Evolutionary conservation across 2,113 vertebrate species (phyloP).

Genomic region (Thymallus thymallus): DNA sequence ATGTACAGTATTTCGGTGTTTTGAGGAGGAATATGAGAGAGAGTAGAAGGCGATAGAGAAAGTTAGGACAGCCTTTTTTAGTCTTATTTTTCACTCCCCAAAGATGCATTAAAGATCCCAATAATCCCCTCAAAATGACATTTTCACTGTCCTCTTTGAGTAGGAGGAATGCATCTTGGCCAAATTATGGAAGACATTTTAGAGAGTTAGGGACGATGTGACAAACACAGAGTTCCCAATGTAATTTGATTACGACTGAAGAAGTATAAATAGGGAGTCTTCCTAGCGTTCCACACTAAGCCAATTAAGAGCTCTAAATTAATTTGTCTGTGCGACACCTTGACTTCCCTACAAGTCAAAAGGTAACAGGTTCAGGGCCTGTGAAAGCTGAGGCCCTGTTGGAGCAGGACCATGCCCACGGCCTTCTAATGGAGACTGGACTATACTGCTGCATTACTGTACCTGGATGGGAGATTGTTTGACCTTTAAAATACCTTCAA

Average conservation of each 20-base stretch:
- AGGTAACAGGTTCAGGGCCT: slow-evolving; percentile 4
- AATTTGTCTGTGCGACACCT: slow-evolving; percentile 54
- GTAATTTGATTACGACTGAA: slow-evolving; percentile 75
- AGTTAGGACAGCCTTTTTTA: slow-evolving; percentile 70
- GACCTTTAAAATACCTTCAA: too few relatives aligned
- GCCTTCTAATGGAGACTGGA: too few relatives aligned
- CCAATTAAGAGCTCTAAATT: slow-evolving; percentile 66
- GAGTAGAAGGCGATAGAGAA: slow-evolving; percentile 43
- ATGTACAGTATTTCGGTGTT: slow-evolving; percentile 70
- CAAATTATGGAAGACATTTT: slow-evolving; percentile 77
- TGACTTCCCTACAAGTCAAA: slow-evolving; percentile 40
- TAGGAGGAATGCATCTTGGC: slow-evolving; percentile 76
- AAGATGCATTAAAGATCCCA: slow-evolving; percentile 75
- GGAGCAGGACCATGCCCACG: too few relatives aligned
- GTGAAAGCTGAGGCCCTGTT: background rate
- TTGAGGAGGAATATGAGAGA: slow-evolving; percentile 50
- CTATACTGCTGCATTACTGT: too few relatives aligned
- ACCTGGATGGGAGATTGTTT: too few relatives aligned
- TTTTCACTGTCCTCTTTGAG: slow-evolving; percentile 65
- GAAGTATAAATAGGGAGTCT: slow-evolving; percentile 68
- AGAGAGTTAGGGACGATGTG: slow-evolving; percentile 70
- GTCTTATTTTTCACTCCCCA: slow-evolving; percentile 58
- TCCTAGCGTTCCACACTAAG: slow-evolving; percentile 59
- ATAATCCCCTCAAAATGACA: slow-evolving; percentile 74
- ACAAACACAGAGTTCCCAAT: slow-evolving; percentile 74